Evolutionary conservation across 92 coral and sea anemone genomes (phyloP), one percentile per base, ranked within the genome.

Genomic region (Phenganax stokvisi): DNA sequence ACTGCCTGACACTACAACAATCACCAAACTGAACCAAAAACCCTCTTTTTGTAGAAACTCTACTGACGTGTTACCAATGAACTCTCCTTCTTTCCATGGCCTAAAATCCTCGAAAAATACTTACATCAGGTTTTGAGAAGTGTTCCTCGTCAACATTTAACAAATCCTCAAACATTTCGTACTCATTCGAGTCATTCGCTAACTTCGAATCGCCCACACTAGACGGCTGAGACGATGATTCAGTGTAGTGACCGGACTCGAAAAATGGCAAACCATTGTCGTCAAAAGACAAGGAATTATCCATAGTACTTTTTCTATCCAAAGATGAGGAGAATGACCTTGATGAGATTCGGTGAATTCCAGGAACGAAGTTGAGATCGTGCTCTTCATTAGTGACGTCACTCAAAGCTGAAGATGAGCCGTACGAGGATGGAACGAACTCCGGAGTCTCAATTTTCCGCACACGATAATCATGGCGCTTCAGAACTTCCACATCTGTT

Each of bases 41-140:
- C 47, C 47, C 47, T 2, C 5, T 37, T 37, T 1, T 61, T 6
- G 54, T 51, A 30, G 16, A 30, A 30, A 69, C 71, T 65, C 15
- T 65, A 65, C 25, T 44, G 25, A 65, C 28, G 30, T 17, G 15
- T 25, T 3, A 6, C 74, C 52, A 8, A 30, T 8, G 15, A 6
- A 6, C 53, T 3, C 6, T 54, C 37, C 52, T 30, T 13, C 0
- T 31, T 70, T 31, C 13, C 74, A 0, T 9, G 47, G 12, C 57
- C 10, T 72, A 37, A 37, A 37, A 5, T 37, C 47, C 77, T 72
- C 25, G 25, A 20, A 20, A 20, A 20, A 20, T 61, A 79, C 96
- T 83, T 82, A 94, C 98, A 83, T 92, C 98, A 27, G 98, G 98
- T 20, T 93, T 77, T n/a, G 99, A 87, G 80, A 92, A 96, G 58